phyloP scores from a whole-genome alignment of 1,140 invertebrate genomes.

The Hestina assimilis region DNA sequence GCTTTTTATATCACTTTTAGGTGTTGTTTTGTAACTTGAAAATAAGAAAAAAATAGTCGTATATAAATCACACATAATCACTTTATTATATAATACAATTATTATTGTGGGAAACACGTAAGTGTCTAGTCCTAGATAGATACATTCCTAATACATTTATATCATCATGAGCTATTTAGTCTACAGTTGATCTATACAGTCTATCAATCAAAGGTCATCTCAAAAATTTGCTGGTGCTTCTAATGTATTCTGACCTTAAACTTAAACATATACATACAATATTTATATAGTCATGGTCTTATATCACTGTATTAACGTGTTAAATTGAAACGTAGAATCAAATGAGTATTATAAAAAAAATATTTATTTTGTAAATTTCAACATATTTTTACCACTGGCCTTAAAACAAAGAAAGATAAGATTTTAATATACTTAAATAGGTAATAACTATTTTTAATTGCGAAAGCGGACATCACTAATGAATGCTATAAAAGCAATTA shows the following conservation, averaged over 20 bases:
- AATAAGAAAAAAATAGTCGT: too few species aligned
- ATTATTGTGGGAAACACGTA: too few species aligned
- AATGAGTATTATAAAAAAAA: not conserved
- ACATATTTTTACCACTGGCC: not conserved
- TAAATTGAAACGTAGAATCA: too few species aligned
- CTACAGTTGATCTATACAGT: not conserved
- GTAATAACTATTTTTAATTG: not conserved
- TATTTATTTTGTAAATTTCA: not conserved
- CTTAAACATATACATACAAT: not conserved
- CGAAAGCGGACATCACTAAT: conserved; percentile 22
- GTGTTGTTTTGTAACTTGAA: too few species aligned
- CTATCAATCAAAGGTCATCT: not conserved
- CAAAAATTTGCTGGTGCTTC: not conserved
- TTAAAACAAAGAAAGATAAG: not conserved
- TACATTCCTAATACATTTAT: too few species aligned
- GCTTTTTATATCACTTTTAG: too few species aligned
- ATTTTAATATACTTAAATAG: not conserved
- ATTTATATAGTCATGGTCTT: not conserved
- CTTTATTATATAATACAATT: too few species aligned
- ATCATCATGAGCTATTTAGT: too few species aligned
- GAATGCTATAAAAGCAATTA: conserved; percentile 25
- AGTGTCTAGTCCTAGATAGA: too few species aligned
- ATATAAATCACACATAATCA: too few species aligned
- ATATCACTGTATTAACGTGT: not conserved
- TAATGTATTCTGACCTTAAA: not conserved